Evolutionary conservation across 2,797 vertebrate species (phyloP).

Genomic region (Aeoliscus strigatus): DNA sequence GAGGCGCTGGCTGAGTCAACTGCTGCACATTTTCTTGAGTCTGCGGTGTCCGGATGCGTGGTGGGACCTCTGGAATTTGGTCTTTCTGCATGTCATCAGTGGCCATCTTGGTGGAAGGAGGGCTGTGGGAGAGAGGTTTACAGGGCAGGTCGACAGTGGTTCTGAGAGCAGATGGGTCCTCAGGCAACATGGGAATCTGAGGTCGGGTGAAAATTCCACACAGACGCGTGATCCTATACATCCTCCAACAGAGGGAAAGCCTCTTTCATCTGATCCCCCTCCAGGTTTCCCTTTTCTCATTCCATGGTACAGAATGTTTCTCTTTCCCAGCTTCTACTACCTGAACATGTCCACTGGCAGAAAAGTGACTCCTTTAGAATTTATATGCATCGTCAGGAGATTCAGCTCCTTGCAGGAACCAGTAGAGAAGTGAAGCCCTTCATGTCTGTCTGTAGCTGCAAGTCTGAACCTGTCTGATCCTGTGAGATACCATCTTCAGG

Average conservation of each 20-base stretch:
- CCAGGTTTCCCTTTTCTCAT: neutral
- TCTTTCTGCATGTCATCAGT: slow-evolving; percentile 44
- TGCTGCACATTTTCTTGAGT: slow-evolving; percentile 24
- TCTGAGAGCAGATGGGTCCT: slow-evolving; percentile 25
- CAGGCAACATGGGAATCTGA: neutral
- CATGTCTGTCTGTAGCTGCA: slow-evolving; percentile 13
- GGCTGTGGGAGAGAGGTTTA: slow-evolving; percentile 29
- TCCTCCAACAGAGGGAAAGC: slow-evolving; percentile 8
- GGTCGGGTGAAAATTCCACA: slow-evolving; percentile 19
- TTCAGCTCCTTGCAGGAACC: no score
- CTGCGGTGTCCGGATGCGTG: slow-evolving; percentile 34
- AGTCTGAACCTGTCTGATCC: slow-evolving; percentile 37
- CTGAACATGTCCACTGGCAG: no score
- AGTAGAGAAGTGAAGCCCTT: no score
- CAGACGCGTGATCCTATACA: slow-evolving; percentile 31
- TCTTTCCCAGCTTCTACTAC: no score
- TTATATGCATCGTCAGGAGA: no score
- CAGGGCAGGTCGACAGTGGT: slow-evolving; percentile 25
- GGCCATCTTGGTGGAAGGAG: slow-evolving; percentile 18
- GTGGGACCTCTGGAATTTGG: slow-evolving; percentile 49
- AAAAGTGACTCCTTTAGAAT: no score
- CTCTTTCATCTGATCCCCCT: neutral
- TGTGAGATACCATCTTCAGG: slow-evolving; percentile 1
- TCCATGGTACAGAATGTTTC: no score
- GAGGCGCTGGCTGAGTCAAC: slow-evolving; percentile 19